Evolutionary conservation across 2,888 invertebrate species (phyloP).

Genomic region (Rosalia funebris): DNA sequence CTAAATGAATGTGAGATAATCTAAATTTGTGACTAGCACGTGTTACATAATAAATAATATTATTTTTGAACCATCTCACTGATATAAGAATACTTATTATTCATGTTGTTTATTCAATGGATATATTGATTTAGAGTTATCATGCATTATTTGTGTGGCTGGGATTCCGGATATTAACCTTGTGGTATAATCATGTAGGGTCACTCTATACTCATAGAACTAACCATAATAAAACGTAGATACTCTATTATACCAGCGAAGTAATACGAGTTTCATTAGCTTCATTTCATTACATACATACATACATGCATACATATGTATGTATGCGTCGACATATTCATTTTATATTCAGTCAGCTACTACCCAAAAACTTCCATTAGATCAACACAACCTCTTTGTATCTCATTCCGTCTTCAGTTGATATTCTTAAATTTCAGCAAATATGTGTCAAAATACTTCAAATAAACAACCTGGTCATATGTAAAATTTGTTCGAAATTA

Average conservation of each 20-base stretch:
- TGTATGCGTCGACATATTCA: background rate
- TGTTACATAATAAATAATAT: conserved; percentile 14
- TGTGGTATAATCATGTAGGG: conserved; percentile 8
- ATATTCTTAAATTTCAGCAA: no score
- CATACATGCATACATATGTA: background rate
- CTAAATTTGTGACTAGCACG: background rate
- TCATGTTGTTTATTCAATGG: conserved; percentile 12
- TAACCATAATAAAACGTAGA: background rate
- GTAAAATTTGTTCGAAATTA: background rate
- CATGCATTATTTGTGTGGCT: conserved; percentile 2
- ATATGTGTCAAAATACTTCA: no score
- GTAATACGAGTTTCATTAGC: background rate
- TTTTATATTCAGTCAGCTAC: background rate
- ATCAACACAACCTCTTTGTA: background rate
- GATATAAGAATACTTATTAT: conserved; percentile 6
- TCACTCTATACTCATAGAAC: background rate
- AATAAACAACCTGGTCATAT: background rate
- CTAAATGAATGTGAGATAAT: background rate
- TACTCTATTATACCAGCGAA: background rate
- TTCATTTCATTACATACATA: background rate
- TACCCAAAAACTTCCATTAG: background rate
- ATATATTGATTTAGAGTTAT: conserved; percentile 8
- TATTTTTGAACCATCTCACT: background rate
- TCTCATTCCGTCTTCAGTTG: background rate
- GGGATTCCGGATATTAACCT: conserved; percentile 10